These are phyloP conservation scores for Trematomus loennbergii DNA, from an alignment of 2,113 vertebrate genomes.

Conservation along the genomic window DNA sequence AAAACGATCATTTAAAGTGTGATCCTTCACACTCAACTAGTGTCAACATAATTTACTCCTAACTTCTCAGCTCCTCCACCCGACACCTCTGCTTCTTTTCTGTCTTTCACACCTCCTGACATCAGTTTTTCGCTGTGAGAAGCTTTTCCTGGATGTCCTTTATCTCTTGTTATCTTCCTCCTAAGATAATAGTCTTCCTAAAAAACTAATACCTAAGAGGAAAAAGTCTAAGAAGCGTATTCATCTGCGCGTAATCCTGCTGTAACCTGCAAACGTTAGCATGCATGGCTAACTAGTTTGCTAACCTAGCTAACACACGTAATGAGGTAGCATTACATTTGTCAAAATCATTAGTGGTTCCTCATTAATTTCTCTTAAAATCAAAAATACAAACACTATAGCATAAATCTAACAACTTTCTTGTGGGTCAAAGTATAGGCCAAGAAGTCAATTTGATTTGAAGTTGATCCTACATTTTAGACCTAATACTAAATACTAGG, in stretches of 20 bases:
- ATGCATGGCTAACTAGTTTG: background rate
- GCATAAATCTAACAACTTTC: background rate
- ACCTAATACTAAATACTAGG: too few species aligned
- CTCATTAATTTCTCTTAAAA: too few species aligned
- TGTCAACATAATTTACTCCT: slow-evolving; percentile 18
- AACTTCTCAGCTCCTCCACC: slow-evolving; percentile 87
- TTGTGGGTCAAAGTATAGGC: too few species aligned
- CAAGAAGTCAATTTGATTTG: too few species aligned
- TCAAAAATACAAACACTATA: background rate
- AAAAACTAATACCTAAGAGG: background rate
- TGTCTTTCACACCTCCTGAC: slow-evolving; percentile 11
- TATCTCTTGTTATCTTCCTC: background rate
- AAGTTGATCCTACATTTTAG: too few species aligned
- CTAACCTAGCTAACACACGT: too few species aligned
- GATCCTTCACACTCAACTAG: background rate
- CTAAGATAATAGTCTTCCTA: background rate
- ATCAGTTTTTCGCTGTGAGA: background rate
- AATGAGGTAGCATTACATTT: too few species aligned
- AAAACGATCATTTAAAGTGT: background rate
- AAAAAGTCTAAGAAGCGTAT: background rate
- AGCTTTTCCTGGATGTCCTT: background rate
- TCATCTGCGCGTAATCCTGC: background rate
- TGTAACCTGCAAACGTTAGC: background rate
- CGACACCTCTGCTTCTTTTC: slow-evolving; percentile 78
- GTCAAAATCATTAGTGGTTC: background rate